Base-by-base conservation (phyloP, 2,888 invertebrate species). In the Caenorhabditis sp. region DNA sequence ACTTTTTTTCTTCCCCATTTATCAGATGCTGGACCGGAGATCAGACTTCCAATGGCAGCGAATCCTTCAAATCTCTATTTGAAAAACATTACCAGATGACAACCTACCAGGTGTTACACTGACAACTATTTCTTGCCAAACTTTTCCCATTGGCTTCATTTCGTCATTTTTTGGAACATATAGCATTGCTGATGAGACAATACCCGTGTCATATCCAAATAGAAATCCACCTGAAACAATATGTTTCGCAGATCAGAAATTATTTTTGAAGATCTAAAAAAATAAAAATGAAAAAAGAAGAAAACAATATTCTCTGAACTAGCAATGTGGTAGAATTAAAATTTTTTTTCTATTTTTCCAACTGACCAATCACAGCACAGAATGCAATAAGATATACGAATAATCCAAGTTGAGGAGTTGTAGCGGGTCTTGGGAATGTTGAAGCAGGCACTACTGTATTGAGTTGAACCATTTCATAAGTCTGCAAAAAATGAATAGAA, bases 131-230 rank as follows among this genome's bases (percentile, higher is more conserved):
- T 84, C 82, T 43, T 83, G 71, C 82, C 84, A 83, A 1, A 79
- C 14, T 17, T 62, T 70, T 36, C 62, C 60, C 76, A 84, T 71
- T 10, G 79, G 77, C 43, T 66, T 62, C 76, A 83, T 71, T 1
- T 63, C 54, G 0, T 64, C 43, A 65, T 70, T 68, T 21, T 70
- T 61, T 3, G 76, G 78, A 0, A 78, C 69, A 36, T 75, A 80
- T 23, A 80, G 70, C 78, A 80, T 72, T 1, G 81, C 77, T 17
- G 90, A 90, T 0, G 90, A 90, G 2, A 91, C 89, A 24, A 91
- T 90, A 10, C 91, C 91, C 0, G 91, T 91, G 80, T 91, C 91
- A 83, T 91, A 91, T 37, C 71, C 71, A 26, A 71, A 66, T 2
- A 71, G 55, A 59, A 71, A 71, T 17, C 71, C 71, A 27, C 67